These are phyloP conservation scores for Zoanthus gigantus DNA, from an alignment of 92 coral and sea anemone genomes.

Conservation along the genomic window DNA sequence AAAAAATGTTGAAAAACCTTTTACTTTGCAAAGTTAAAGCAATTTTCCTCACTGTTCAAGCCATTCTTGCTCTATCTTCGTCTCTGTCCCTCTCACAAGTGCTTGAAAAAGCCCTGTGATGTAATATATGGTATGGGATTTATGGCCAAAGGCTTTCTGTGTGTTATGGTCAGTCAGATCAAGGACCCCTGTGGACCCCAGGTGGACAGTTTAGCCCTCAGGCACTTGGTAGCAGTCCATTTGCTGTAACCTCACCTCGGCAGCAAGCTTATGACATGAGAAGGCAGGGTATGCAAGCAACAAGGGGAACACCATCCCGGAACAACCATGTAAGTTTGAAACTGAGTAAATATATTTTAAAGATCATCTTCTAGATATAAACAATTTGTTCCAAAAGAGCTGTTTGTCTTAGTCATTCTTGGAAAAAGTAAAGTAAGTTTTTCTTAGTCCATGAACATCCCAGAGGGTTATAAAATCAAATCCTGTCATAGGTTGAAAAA, in stretches of 20 bases:
- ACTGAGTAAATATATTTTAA: background rate
- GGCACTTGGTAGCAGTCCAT: constrained; percentile 68
- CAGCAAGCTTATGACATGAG: constrained; percentile 97
- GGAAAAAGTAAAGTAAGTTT: background rate
- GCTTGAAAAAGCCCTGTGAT: background rate
- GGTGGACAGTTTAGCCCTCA: constrained; percentile 94
- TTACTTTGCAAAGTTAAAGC: too few relatives aligned
- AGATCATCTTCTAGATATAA: background rate
- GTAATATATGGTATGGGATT: background rate
- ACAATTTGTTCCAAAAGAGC: background rate
- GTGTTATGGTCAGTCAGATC: constrained; percentile 39
- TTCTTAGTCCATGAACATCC: too few relatives aligned
- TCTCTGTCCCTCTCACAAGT: background rate
- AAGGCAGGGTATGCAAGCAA: constrained; percentile 79
- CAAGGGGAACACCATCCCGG: constrained; percentile 43
- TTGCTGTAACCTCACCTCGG: constrained; percentile 82
- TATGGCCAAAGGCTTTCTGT: background rate
- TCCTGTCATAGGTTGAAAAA: too few relatives aligned
- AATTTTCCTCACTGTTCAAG: too few relatives aligned
- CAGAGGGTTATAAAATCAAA: too few relatives aligned
- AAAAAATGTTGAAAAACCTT: too few relatives aligned
- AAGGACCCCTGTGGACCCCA: constrained; percentile 93
- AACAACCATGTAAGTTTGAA: constrained; percentile 75
- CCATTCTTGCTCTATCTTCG: too few relatives aligned
- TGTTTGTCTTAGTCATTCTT: background rate